A percentile compares a stretch with the other conserved stretches of the same genome.
phyloP scores from a whole-genome alignment of 2,888 invertebrate genomes.

The Noctua pronuba region DNA sequence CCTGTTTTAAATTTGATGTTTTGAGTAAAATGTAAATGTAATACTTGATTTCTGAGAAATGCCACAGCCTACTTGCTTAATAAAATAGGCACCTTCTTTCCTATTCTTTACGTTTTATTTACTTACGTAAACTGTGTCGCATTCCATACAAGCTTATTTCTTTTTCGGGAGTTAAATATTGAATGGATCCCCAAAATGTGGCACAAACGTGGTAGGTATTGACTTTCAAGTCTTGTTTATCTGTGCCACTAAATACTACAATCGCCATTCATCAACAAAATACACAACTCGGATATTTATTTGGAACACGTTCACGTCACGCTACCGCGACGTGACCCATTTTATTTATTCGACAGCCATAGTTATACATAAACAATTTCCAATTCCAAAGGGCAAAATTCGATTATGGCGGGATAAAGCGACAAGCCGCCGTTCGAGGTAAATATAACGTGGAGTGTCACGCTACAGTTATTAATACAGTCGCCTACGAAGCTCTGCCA shows the following conservation, averaged over 20 bases:
- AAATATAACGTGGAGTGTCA: conserved; percentile 56
- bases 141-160: background rate
- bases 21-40: conserved; percentile 1
- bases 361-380: conserved; percentile 72
- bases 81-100: background rate
- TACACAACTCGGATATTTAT: conserved; percentile 56
- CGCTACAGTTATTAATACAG: conserved; percentile 45
- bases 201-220: background rate
- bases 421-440: conserved; percentile 57
- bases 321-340: conserved; percentile 57
- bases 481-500: conserved; percentile 19
- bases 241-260: conserved; percentile 23
- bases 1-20: conserved; percentile 21
- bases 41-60: background rate
- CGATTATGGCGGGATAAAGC: conserved; percentile 73
- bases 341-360: conserved; percentile 65
- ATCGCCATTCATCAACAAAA: conserved; percentile 48
- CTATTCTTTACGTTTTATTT: too few relatives aligned
- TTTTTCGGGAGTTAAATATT: background rate
- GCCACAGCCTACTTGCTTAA: background rate
- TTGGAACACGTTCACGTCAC: conserved; percentile 59
- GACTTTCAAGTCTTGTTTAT: conserved; percentile 2
- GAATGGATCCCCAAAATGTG: background rate
- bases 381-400: conserved; percentile 73
- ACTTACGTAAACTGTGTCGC: background rate